These are phyloP conservation scores for Hypomecis punctinalis DNA, from an alignment of 2,888 invertebrate genomes.

Conservation along the genomic window DNA sequence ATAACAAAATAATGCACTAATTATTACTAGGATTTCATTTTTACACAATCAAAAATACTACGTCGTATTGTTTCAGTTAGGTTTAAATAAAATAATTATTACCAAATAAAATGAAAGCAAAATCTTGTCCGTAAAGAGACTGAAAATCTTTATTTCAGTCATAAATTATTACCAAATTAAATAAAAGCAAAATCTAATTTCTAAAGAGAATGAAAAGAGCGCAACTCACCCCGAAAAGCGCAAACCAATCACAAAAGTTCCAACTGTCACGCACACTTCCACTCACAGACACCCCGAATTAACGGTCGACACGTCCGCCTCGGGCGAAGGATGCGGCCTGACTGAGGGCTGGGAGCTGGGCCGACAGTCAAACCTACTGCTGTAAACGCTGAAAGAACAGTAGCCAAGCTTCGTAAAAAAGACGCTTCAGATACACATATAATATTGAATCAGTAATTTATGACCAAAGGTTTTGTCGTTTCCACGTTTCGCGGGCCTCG, in stretches of 20 bases:
- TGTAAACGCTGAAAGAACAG: no score
- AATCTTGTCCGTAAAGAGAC: neutral
- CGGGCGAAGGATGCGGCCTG: slow-evolving; percentile 1
- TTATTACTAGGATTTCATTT: no score
- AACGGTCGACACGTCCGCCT: slow-evolving; percentile 7
- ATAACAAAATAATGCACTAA: no score
- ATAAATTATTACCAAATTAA: neutral
- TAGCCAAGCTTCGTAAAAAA: no score
- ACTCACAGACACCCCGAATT: slow-evolving; percentile 15
- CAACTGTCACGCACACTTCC: slow-evolving; percentile 25
- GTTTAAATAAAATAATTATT: no score
- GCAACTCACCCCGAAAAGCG: slow-evolving; percentile 20
- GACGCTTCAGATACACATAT: no score
- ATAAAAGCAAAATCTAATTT: neutral
- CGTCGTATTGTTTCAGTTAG: no score
- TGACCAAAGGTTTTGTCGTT: no score
- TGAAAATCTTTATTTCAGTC: neutral
- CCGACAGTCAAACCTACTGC: slow-evolving; percentile 6
- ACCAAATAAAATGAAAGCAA: neutral
- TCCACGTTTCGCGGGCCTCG: no score
- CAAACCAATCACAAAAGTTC: slow-evolving; percentile 30
- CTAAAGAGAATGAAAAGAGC: neutral
- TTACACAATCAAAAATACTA: no score
- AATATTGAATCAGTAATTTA: no score
- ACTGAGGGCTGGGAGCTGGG: slow-evolving; percentile 13